phyloP scores from a whole-genome alignment of 1,140 invertebrate species.

The Stratiolaelaps scimitus region DNA sequence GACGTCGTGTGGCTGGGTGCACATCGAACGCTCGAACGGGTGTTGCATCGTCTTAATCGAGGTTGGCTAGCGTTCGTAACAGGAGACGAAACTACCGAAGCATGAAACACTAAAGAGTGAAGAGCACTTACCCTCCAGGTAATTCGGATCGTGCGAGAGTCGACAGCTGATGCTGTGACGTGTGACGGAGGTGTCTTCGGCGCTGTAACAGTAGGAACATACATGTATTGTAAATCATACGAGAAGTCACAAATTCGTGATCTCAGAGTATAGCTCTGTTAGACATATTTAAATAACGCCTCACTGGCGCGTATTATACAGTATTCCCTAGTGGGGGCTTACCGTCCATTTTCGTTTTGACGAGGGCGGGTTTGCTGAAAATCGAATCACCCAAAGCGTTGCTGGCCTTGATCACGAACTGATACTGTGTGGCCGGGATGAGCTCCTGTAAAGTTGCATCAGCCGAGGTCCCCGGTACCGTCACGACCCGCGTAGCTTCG shows the following conservation, averaged over 20 bases:
- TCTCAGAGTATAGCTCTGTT: too few species aligned
- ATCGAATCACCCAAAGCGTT: conserved; percentile 22
- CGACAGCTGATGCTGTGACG: conserved; percentile 33
- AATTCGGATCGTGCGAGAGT: conserved; percentile 35
- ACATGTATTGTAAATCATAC: too few species aligned
- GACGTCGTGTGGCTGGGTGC: too few species aligned
- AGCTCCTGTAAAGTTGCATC: conserved; percentile 21
- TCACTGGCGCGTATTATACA: too few species aligned
- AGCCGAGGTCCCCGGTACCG: conserved; percentile 16
- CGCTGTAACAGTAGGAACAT: conserved; percentile 30
- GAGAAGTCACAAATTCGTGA: too few species aligned
- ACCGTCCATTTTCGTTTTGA: conserved; percentile 27
- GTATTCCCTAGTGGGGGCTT: neutral
- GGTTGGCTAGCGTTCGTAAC: too few species aligned
- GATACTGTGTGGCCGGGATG: conserved; percentile 21
- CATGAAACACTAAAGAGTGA: too few species aligned
- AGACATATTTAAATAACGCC: too few species aligned
- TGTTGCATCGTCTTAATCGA: conserved; percentile 33
- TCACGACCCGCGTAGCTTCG: conserved; percentile 16
- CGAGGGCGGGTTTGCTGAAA: conserved; percentile 19
- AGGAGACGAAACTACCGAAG: too few species aligned
- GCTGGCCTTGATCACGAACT: conserved; percentile 24
- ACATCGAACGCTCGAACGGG: too few species aligned
- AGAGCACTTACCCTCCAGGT: conserved; percentile 36
- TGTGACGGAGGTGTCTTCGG: conserved; percentile 36